Evolutionary conservation across 2,888 invertebrate species (phyloP), one percentile per base, ranked within the genome.

Genomic region (Tetropium fuscum): DNA sequence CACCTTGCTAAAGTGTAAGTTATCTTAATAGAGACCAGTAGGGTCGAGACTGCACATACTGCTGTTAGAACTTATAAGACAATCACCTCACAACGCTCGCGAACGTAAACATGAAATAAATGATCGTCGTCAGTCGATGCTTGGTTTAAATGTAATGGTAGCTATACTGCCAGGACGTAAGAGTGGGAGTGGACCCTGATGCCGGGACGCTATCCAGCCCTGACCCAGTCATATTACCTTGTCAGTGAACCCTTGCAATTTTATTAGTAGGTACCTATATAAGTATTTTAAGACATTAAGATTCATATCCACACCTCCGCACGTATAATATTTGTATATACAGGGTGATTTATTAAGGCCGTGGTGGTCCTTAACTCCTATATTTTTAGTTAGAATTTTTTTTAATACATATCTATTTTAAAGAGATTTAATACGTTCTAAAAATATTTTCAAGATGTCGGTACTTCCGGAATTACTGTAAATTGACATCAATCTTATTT

Each of bases 141-240:
- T 64, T 61, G 63, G 70, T 71, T 77, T 79, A 78, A 79, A 79
- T 77, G 76, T 48, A 59, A 60, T 59, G 60, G 73, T 57, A 78
- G 75, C 73, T 76, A 77, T 78, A 77, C 78, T 56, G 62, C 71
- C 68, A 47, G 43, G 36, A 40, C 22, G 27, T 27, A 32, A 55
- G 71, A 74, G 76, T 73, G 77, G 74, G 75, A 75, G 75, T 64
- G 74, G 75, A 59, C 64, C n/a, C n/a, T n/a, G 61, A 63, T 78
- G 78, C 71, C 79, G 74, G 71, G 78, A 77, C 79, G 78, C 73
- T 69, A 53, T 63, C 68, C 75, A 78, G 75, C 81, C 80, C 74
- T 81, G 81, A 81, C 81, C 81, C 79, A 81, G 76, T 81, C 80
- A 80, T 75, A 71, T 73, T 74, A 76, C 75, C 76, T 74, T 78